Conservation (phyloP, 2,797 vertebrate genomes). For the Coregonus ussuriensis region DNA sequence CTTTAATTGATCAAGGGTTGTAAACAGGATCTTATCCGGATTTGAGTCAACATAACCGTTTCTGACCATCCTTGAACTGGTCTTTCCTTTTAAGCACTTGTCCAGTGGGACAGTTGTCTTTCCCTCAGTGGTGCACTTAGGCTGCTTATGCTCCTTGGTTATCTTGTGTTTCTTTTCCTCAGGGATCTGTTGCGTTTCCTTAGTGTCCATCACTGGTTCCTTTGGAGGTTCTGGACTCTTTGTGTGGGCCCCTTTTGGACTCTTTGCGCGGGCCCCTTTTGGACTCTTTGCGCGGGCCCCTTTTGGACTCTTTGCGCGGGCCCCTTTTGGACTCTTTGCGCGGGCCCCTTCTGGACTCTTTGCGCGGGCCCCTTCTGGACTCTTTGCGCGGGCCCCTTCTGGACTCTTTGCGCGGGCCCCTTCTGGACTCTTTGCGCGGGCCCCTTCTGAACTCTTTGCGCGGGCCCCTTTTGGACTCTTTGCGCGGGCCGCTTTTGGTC, state of each 20-base stretch:
- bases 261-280: background rate
- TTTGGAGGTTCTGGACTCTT: background rate
- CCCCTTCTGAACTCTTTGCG: background rate
- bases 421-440: background rate
- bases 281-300: background rate
- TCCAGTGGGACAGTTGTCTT: background rate
- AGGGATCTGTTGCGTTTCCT: background rate
- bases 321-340: background rate
- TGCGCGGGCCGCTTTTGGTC: background rate
- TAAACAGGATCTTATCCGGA: constrained; percentile 25
- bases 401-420: background rate
- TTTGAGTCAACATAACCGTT: background rate
- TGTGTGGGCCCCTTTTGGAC: background rate
- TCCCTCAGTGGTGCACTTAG: background rate
- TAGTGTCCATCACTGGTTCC: background rate
- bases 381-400: background rate
- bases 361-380: background rate
- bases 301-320: background rate
- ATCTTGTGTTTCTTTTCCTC: constrained; percentile 25
- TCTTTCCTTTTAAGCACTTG: background rate
- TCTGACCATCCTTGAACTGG: background rate
- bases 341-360: background rate
- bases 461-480: too few species aligned
- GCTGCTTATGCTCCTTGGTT: background rate
- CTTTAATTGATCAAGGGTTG: constrained; percentile 54